Base-by-base conservation (phyloP, 2,888 invertebrate genomes). In the Crioceris asparagi region DNA sequence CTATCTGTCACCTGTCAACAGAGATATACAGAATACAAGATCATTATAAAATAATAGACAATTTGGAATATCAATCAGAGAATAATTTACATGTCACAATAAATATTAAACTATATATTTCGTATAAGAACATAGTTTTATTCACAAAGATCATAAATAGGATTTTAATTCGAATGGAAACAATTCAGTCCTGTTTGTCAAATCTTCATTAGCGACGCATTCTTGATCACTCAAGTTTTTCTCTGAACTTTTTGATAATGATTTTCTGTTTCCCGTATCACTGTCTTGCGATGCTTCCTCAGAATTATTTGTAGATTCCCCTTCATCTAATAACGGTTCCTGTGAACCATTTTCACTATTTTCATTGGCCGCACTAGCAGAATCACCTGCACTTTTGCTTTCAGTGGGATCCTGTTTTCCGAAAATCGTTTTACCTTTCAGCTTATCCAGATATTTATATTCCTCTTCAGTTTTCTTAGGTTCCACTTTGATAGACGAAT, bases 381-480 rank as follows among this genome's bases (percentile, higher is more conserved):
- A 16, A 19, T 41, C 43, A 23, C 11, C 17, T 10, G 31, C 32
- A n/a, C 18, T 12, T 25, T 40, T 40, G 15, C 19, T 11, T 4
- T 32, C 38, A 2, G 25, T 12, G 7, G 34, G 17, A 17, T 52
- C 51, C 21, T 46, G 40, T 34, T 52, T 54, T 7, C 54, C 54
- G 32, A 54, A 53, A 26, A 54, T 47, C 8, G 46, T 38, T 17
- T 30, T 37, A 4, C 48, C 46, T 36, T 48, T 51, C 4, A 52
- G 32, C 31, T 41, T 46, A 6, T 50, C 46, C 25, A 54, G 38
- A 37, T 52, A 52, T 12, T 36, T 41, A 29, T 42, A 50, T n/a
- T 29, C 38, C 25, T 41, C 39, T 33, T 38, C 29, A 8, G 11
- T 16, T 35, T 47, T 46, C 17, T 34, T 35, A 4, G 35, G 26